A percentile compares a stretch with the other conserved stretches of the same genome.
Evolutionary conservation across 1,140 invertebrate genomes (phyloP).

Genomic region (Atopsyche davidsoni): DNA sequence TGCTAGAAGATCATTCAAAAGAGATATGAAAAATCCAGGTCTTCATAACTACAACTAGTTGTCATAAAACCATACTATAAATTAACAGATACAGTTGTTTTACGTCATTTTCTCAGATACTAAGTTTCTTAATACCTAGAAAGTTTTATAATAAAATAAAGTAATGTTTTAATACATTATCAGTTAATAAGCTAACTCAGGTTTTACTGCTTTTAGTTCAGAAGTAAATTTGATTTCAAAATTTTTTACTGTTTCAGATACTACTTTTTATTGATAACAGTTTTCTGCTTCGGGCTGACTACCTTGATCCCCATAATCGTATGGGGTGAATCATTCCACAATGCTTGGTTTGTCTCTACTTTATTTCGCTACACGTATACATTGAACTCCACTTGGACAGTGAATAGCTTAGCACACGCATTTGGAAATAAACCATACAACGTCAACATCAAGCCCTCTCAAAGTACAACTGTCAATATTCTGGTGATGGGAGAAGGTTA

Average conservation of each 20-base stretch:
- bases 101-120: no score
- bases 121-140: not conserved
- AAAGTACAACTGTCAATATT: no score
- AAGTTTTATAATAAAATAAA: not conserved
- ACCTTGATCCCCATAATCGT: constrained; percentile 72
- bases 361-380: constrained; percentile 49
- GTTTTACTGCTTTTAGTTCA: no score
- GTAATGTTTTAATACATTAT: not conserved
- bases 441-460: constrained; percentile 61
- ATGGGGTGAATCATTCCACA: constrained; percentile 76
- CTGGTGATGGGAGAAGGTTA: constrained; percentile 54
- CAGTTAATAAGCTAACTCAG: no score
- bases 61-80: no score
- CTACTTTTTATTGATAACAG: constrained; percentile 73
- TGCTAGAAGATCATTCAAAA: no score
- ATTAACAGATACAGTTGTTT: no score
- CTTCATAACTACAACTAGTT: no score
- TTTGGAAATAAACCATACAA: constrained; percentile 62
- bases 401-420: constrained; percentile 64
- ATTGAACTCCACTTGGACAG: constrained; percentile 63
- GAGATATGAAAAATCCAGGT: not conserved
- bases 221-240: no score
- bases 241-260: constrained; percentile 51
- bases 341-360: constrained; percentile 75
- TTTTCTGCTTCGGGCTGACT: constrained; percentile 81